Percentiles rank a stretch among this genome's conserved stretches.
Evolutionary conservation across 2,888 invertebrate species (phyloP).

Genomic region (Ormyrus rosae): DNA sequence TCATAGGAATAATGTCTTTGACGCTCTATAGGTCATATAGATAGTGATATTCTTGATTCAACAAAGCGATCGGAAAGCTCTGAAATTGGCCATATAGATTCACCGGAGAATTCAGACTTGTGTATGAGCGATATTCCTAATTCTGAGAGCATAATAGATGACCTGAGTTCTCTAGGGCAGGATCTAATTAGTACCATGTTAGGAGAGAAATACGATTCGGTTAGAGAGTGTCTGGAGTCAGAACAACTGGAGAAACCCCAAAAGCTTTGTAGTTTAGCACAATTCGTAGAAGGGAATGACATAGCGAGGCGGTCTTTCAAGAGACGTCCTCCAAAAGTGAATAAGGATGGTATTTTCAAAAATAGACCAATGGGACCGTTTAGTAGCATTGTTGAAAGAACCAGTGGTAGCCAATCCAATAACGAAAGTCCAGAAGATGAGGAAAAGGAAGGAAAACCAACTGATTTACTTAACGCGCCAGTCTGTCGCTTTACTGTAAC

Average conservation of each 20-base stretch:
- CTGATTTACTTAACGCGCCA: conserved; percentile 65
- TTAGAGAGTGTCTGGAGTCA: conserved; percentile 78
- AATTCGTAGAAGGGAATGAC: conserved; percentile 89
- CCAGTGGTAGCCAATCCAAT: conserved; percentile 4
- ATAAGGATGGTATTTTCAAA: conserved; percentile 60
- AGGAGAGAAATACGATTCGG: conserved; percentile 80
- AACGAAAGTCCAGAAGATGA: conserved; percentile 33
- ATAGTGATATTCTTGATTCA: conserved; percentile 72
- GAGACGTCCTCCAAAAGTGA: conserved; percentile 64
- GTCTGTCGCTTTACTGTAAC: conserved; percentile 68
- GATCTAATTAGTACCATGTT: conserved; percentile 83
- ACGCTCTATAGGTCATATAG: conserved; percentile 69
- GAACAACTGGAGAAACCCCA: conserved; percentile 78
- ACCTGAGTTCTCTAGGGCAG: conserved; percentile 84
- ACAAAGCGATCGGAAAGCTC: conserved; percentile 68
- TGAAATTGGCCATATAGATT: conserved; percentile 87
- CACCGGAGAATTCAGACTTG: conserved; percentile 87
- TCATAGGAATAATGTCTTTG: conserved; percentile 64
- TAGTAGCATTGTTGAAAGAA: conserved; percentile 33
- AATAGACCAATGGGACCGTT: conserved; percentile 30
- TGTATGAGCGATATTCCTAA: conserved; percentile 84
- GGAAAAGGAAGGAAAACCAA: conserved; percentile 56
- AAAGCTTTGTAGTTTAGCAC: conserved; percentile 87
- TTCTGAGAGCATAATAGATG: conserved; percentile 88
- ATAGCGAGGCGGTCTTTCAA: conserved; percentile 88